Conservation (phyloP, 1,140 invertebrate species). For the Sitobion miscanthi region DNA sequence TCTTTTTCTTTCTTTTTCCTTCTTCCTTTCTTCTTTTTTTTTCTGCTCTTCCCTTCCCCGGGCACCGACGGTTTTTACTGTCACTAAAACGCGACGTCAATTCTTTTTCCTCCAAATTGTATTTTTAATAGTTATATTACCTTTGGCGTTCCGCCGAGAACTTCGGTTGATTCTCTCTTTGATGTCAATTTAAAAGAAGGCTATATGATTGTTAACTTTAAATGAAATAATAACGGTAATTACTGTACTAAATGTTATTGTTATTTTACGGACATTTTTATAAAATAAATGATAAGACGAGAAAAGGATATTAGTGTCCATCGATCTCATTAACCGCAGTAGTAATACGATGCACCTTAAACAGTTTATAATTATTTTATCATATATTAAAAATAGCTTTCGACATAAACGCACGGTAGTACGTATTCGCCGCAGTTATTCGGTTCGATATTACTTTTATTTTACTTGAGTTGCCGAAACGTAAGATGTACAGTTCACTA, state of each 20-base stretch:
- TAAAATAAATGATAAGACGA: background rate
- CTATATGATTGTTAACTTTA: constrained; percentile 23
- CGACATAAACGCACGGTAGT: background rate
- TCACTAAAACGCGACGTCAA: constrained; percentile 44
- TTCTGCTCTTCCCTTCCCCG: background rate
- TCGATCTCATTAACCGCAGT: background rate
- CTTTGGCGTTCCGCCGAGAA: constrained; percentile 36
- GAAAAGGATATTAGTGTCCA: background rate
- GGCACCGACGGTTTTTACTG: constrained; percentile 39
- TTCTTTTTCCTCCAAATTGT: constrained; percentile 43
- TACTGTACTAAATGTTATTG: constrained; percentile 36
- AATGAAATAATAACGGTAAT: constrained; percentile 27
- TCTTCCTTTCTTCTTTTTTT: background rate
- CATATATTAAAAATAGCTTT: background rate
- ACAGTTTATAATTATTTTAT: background rate
- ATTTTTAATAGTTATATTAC: constrained; percentile 55
- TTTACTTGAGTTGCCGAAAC: background rate
- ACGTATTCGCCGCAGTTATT: background rate
- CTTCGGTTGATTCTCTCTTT: background rate
- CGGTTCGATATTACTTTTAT: background rate
- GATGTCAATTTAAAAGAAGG: constrained; percentile 8
- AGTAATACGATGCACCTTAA: background rate
- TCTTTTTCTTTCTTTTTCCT: background rate
- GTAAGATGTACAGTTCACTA: background rate
- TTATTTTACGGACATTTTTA: background rate